These are phyloP conservation scores for Bombus picipes DNA, from an alignment of 1,140 invertebrate species.

Conservation along the genomic window DNA sequence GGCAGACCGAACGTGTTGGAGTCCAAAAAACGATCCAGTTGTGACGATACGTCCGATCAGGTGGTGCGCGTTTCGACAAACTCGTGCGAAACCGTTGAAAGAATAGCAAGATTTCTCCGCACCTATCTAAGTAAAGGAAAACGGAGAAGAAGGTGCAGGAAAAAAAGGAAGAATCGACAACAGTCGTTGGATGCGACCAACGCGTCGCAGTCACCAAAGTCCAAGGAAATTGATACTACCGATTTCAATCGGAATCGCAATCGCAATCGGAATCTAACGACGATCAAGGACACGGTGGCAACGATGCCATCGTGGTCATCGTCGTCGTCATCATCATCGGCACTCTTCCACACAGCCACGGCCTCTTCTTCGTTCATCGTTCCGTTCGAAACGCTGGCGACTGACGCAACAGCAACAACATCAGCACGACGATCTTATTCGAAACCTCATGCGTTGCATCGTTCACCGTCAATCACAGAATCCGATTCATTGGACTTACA, in stretches of 20 bases:
- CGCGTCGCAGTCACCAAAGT: constrained; percentile 56
- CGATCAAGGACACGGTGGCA: not conserved
- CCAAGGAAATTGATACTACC: constrained; percentile 64
- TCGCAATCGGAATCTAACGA: not conserved
- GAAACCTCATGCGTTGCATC: constrained; percentile 57
- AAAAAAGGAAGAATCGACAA: constrained; percentile 69
- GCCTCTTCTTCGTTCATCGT: not conserved
- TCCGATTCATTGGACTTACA: not conserved
- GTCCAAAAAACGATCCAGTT: constrained; percentile 19
- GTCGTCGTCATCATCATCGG: not conserved
- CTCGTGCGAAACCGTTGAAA: constrained; percentile 73
- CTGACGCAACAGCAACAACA: not conserved
- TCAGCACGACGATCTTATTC: constrained; percentile 60
- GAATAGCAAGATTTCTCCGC: constrained; percentile 76
- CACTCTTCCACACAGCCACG: not conserved
- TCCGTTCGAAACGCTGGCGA: not conserved
- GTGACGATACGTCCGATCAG: not conserved
- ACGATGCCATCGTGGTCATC: too few relatives aligned
- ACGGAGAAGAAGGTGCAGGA: not conserved
- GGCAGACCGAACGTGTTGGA: not conserved
- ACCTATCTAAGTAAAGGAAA: constrained; percentile 56
- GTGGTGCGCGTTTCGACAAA: constrained; percentile 10
- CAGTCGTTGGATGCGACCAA: constrained; percentile 59
- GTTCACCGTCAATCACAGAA: constrained; percentile 4
- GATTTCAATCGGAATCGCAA: not conserved